Evolutionary conservation across 2,113 vertebrate genomes (phyloP).

Genomic region (Semnornis frantzii): DNA sequence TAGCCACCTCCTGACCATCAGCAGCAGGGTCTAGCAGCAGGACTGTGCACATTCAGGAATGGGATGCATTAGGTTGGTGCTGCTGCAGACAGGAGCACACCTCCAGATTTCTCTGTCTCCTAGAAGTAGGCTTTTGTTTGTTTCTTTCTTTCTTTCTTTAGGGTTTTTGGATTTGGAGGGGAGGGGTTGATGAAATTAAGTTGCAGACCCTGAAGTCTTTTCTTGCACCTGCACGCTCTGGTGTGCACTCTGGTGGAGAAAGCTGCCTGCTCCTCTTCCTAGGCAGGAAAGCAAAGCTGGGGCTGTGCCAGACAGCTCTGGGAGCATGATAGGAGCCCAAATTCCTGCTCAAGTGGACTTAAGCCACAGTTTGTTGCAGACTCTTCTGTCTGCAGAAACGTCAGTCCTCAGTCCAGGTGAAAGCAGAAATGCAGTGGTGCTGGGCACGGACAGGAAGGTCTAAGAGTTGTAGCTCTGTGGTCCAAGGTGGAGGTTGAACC

Average conservation of each 20-base stretch:
- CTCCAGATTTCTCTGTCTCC: neutral
- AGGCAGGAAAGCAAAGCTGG: neutral
- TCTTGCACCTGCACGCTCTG: neutral
- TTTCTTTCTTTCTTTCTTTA: too few relatives aligned
- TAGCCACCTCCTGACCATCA: neutral
- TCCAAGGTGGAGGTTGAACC: neutral
- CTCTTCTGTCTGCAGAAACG: neutral
- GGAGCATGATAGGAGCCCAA: fast-evolving
- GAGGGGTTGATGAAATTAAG: neutral
- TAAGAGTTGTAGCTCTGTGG: neutral
- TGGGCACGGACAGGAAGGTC: neutral
- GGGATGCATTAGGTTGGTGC: neutral
- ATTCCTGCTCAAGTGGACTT: neutral
- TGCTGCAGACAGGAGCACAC: neutral
- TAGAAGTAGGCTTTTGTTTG: neutral
- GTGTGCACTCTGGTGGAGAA: neutral
- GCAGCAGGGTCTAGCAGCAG: neutral
- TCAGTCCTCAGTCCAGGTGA: neutral
- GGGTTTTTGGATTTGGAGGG: too few relatives aligned
- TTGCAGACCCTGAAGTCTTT: neutral
- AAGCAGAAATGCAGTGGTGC: neutral
- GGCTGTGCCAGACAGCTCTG: neutral
- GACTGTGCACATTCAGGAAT: neutral
- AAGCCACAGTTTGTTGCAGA: neutral
- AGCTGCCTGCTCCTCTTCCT: neutral